A percentile compares a stretch with the other conserved stretches of the same genome.
Conservation (phyloP, 2,113 vertebrate genomes). For the Hydrolagus affinis region DNA sequence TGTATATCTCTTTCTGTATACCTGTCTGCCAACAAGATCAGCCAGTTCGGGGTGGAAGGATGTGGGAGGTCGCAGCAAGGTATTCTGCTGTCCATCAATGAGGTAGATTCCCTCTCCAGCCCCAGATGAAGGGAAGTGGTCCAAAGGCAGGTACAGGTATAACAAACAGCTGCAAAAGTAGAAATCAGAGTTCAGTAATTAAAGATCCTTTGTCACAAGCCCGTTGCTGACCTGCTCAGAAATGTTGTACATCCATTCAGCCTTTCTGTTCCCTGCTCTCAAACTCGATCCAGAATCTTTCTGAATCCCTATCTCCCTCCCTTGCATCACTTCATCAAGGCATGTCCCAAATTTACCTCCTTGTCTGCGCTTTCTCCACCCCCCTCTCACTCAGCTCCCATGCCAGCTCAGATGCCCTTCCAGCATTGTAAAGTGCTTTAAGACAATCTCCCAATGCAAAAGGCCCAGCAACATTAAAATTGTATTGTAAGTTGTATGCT, state of each 20-base stretch:
- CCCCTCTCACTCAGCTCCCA: too few relatives aligned
- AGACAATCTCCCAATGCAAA: too few relatives aligned
- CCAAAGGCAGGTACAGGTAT: conserved; percentile 76
- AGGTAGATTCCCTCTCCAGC: conserved; percentile 58
- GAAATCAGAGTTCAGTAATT: background rate
- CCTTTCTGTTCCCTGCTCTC: too few relatives aligned
- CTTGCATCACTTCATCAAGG: background rate
- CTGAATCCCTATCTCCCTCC: background rate
- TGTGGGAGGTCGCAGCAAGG: conserved; percentile 52
- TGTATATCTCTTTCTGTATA: conserved; percentile 37
- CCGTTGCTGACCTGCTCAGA: background rate
- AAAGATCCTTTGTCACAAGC: background rate
- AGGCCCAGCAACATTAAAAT: too few relatives aligned
- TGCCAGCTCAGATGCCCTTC: too few relatives aligned
- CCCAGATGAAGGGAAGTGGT: conserved; percentile 62
- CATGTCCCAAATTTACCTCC: background rate
- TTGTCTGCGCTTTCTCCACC: background rate
- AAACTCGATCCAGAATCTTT: background rate
- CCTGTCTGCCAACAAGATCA: conserved; percentile 71
- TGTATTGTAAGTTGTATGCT: too few relatives aligned
- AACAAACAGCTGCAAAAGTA: conserved; percentile 68
- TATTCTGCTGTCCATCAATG: conserved; percentile 45
- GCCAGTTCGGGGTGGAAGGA: conserved; percentile 64
- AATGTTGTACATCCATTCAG: background rate
- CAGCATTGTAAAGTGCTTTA: too few relatives aligned